Conservation (phyloP, 2,797 vertebrate species). For the Neostethus bicornis region DNA sequence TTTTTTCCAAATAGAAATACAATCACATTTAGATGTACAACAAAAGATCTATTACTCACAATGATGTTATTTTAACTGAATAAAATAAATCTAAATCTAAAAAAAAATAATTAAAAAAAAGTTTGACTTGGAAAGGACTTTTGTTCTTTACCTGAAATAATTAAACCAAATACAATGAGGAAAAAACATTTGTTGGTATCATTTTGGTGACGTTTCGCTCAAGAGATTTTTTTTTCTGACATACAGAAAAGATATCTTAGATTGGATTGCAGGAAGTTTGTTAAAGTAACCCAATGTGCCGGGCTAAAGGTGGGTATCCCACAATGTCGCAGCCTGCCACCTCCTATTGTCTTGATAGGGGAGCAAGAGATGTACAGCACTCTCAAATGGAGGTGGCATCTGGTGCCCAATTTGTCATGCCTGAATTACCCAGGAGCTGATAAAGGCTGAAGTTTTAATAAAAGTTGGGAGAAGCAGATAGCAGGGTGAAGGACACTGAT, state of each 20-base stretch:
- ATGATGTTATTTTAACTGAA: not conserved
- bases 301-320: conserved; percentile 75
- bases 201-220: conserved; percentile 14
- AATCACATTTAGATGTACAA: not conserved
- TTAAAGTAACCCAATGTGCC: conserved; percentile 61
- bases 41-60: not conserved
- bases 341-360: conserved; percentile 78
- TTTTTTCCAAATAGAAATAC: not conserved
- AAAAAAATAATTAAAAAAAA: too few relatives aligned
- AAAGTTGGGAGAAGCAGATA: conserved; percentile 86
- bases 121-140: too few relatives aligned
- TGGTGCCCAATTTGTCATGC: conserved; percentile 87
- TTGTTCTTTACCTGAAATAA: too few relatives aligned
- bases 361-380: conserved; percentile 77
- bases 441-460: conserved; percentile 89
- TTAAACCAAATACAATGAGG: not conserved
- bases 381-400: conserved; percentile 85
- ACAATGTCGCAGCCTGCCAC: conserved; percentile 75
- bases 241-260: conserved; percentile 47
- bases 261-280: conserved; percentile 66
- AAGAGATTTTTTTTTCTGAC: conserved; percentile 32
- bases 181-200: too few relatives aligned
- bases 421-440: conserved; percentile 86
- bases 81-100: too few relatives aligned
- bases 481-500: conserved; percentile 86